A percentile compares a stretch with the other conserved stretches of the same genome.
Evolutionary conservation across 2,888 invertebrate genomes (phyloP).

Genomic region (Ariolimax columbianus): DNA sequence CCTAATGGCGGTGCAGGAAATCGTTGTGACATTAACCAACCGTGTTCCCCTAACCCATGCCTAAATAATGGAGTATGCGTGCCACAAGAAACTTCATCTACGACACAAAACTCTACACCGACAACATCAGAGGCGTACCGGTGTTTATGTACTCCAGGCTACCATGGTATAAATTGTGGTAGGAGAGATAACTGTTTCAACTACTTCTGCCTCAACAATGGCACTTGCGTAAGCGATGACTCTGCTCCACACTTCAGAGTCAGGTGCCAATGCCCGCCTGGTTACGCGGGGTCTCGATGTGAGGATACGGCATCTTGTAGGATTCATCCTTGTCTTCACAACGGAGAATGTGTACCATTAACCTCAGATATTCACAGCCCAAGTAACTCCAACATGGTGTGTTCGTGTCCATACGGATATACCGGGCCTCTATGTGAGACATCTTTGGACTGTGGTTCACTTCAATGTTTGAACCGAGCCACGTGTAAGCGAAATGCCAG

Average conservation of each 20-base stretch:
- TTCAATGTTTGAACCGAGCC: conserved; percentile 24
- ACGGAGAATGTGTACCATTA: conserved; percentile 33
- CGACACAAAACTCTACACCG: background rate
- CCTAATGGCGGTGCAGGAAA: background rate
- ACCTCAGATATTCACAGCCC: background rate
- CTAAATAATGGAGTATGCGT: conserved; percentile 14
- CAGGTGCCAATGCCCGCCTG: conserved; percentile 19
- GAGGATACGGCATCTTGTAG: conserved; percentile 12
- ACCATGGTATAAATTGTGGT: conserved; percentile 15
- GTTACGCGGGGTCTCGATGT: conserved; percentile 16
- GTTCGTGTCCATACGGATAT: conserved; percentile 27
- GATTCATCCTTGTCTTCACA: conserved; percentile 11
- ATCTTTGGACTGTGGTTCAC: background rate
- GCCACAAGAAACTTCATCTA: background rate
- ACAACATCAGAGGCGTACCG: background rate
- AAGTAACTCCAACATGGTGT: background rate
- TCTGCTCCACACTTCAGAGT: background rate
- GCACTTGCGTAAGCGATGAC: conserved; percentile 3
- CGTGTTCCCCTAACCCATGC: conserved; percentile 38
- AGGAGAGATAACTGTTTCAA: background rate
- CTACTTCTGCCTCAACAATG: conserved; percentile 13
- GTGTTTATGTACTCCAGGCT: conserved; percentile 18
- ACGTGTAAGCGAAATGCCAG: background rate
- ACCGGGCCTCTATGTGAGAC: conserved; percentile 19
- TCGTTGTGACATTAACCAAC: background rate